Evolutionary conservation across 2,797 vertebrate species (phyloP), one percentile per base, ranked within the genome.

Genomic region (Gymnothorax javanicus): DNA sequence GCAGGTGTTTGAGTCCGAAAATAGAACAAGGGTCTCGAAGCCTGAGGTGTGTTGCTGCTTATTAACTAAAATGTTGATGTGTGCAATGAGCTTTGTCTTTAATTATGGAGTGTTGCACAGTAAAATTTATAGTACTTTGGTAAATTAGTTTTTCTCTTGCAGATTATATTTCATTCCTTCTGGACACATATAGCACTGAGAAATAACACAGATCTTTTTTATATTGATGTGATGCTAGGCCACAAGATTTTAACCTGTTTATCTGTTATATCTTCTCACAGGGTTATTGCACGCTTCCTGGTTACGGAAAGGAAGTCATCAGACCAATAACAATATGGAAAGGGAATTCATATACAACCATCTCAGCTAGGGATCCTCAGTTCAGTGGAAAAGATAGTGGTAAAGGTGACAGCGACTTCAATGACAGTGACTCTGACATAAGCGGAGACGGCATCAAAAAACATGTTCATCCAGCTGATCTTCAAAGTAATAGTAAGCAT

Each of bases 381-480:
- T 99, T 99, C 93, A 99, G 98, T 0, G 98, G 98, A 86, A 99
- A 99, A 92, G 98, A 99, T 93, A 99, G 98, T 0, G 98, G 98
- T 60, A 99, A 99, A 92, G 98, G 98, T 0, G 98, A 99, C 94
- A 99, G 98, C 0, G 98, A 99, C 94, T 99, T 98, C 94, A 99
- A 99, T 0, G 98, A 99, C 95, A 99, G 98, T 0, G 98, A 99
- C 91, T 99, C 98, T 0, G 98, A 99, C 88, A 96, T 98, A 92
- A 99, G 98, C 0, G 97, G 97, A 69, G 97, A 99, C 86, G 97
- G 97, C 54, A 91, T 97, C 88, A 98, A 98, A 94, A 99, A 97
- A 89, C 98, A 99, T 1, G 96, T 96, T 89, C 94, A 93, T 59
- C 93, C 93, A 11, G 92, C 92, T 88, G 93, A 89, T 23, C 96